These are phyloP conservation scores for Albula goreensis DNA, from an alignment of 2,113 vertebrate species.

Conservation along the genomic window DNA sequence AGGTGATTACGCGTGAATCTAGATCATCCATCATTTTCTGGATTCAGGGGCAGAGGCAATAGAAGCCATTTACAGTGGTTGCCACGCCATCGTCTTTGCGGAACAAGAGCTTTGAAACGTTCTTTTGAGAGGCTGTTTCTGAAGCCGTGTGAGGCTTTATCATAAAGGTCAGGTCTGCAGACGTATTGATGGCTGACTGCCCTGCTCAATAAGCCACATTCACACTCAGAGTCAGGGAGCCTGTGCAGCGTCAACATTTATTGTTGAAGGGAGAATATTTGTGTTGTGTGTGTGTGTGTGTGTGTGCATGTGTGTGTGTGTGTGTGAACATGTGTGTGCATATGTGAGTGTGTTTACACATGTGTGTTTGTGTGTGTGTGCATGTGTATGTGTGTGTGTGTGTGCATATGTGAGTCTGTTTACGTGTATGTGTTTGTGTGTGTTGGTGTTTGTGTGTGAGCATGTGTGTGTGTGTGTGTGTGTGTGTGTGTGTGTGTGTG, in stretches of 20 bases:
- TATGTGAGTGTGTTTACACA: neutral
- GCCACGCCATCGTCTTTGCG: neutral
- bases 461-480: neutral
- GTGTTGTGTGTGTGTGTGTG: neutral
- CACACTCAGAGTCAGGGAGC: neutral
- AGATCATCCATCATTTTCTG: neutral
- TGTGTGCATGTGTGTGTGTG: neutral
- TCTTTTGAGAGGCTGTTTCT: neutral
- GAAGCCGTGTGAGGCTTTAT: neutral
- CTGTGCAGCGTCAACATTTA: neutral
- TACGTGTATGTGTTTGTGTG: neutral
- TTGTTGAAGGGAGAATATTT: neutral
- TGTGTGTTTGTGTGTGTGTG: neutral
- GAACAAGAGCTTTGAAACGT: neutral
- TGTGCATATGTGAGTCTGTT: neutral
- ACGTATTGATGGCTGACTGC: neutral
- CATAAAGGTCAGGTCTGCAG: neutral
- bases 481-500: neutral
- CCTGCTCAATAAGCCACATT: neutral
- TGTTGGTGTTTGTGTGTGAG: neutral
- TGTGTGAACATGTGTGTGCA: neutral
- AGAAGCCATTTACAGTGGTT: neutral
- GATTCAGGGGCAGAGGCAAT: neutral
- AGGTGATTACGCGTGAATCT: neutral
- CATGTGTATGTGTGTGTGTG: neutral